Percentiles rank a stretch among this genome's conserved stretches.
Conservation (phyloP, 2,888 invertebrate genomes). For the Frankliniella intonsa region DNA sequence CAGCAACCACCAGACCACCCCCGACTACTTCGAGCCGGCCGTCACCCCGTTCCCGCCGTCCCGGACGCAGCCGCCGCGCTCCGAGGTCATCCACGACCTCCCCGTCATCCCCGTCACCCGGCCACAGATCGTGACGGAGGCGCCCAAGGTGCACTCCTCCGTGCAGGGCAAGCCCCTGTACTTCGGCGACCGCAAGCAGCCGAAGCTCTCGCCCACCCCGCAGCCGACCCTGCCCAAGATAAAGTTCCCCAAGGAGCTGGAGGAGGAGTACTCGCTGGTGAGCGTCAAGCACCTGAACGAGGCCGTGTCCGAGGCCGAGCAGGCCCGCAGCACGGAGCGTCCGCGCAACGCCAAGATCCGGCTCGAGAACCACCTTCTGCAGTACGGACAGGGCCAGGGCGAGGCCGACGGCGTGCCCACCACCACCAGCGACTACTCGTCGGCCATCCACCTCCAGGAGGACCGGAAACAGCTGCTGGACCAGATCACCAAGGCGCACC, state of each 20-base stretch:
- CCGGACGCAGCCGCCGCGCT: conserved; percentile 14
- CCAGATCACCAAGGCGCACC: conserved; percentile 28
- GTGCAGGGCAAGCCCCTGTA: neutral
- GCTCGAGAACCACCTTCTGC: neutral
- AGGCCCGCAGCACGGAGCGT: neutral
- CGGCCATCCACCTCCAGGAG: conserved; percentile 30
- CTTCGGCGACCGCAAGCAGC: conserved; percentile 18
- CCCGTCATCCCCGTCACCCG: neutral
- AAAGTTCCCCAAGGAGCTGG: conserved; percentile 22
- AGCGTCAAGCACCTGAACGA: conserved; percentile 22
- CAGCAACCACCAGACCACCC: neutral
- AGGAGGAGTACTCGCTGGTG: conserved; percentile 19
- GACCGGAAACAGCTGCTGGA: conserved; percentile 30
- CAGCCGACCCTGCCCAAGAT: conserved; percentile 7
- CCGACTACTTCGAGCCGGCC: conserved; percentile 11
- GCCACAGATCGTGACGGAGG: neutral
- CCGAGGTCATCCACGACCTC: conserved; percentile 18
- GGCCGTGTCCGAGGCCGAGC: conserved; percentile 25
- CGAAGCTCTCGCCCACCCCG: neutral
- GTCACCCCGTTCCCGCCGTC: conserved; percentile 7
- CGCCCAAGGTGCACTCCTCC: neutral
- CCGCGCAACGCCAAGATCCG: neutral
- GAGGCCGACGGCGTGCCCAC: neutral
- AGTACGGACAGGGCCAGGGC: neutral
- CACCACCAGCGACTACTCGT: conserved; percentile 1